Evolutionary conservation across 2,888 invertebrate species (phyloP), one percentile per base, ranked within the genome.

Genomic region (Polydrusus pterygomalis): DNA sequence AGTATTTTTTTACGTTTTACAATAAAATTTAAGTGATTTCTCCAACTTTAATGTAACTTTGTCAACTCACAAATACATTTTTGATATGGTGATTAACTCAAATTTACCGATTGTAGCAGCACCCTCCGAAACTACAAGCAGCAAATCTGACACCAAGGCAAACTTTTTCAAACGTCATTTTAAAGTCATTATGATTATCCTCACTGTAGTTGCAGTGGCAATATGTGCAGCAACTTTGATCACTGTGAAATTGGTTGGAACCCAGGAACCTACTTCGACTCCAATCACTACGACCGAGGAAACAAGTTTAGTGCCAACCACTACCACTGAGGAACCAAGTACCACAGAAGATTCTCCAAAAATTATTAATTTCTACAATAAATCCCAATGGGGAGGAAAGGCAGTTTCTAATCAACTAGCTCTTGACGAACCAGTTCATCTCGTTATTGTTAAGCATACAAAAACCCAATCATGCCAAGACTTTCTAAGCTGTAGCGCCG

Each of bases 311-410:
- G 34, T 34, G 2, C 10, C 34, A 34, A 10, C 8, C 34, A 34
- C 34, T 34, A 34, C 34, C 10, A 34, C 34, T 1, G 30, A 34
- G 30, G 54, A 51, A 25, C 30, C 71, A 1, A 15, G 2, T 6
- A 56, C 69, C 20, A 56, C 69, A 9, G 18, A 8, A 8, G 13
- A 15, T 9, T 34, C n/a, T 17, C 60, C 69, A 2, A 13, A 20
- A 2, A 43, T 40, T 34, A 69, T 62, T 38, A 62, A 78, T 30
- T 58, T 74, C 8, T 63, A 81, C 45, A 82, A 67, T 38, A 75
- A 73, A 58, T 51, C 67, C 5, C 34, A 91, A 56, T 94, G 94
- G 94, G 85, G 90, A 0, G 94, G 92, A 0, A 90, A 91, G 82
- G 90, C 90, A 0, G 89, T 91, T 0, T 20, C 20, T 11, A n/a